Base-by-base conservation (phyloP, 2,888 invertebrate genomes). In the Orthosia gothica region DNA sequence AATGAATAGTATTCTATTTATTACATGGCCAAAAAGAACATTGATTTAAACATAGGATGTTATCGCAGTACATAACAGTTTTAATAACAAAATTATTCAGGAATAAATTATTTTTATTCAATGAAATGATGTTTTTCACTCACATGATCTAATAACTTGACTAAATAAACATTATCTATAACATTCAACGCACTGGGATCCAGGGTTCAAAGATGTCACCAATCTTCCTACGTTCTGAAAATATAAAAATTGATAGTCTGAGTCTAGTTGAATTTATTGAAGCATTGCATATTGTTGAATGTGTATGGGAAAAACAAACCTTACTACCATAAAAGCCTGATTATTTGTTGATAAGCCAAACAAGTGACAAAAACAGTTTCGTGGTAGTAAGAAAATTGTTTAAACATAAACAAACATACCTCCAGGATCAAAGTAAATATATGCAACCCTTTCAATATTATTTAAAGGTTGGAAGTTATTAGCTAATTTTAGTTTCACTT, bases 101-200 rank as follows among this genome's bases (percentile, higher is more conserved):
- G 55, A 83, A 86, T 87, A 87, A 87, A 84, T 84, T 78, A 82
- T 72, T 84, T 72, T 84, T 81, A 76, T 80, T 87, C 12, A 66
- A 81, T 76, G 62, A 74, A 83, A 65, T 58, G 40, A 59, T 61
- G 69, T 61, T 59, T 70, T 80, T 79, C 23, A 71, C 63, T 82
- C 47, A 77, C 70, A 81, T 77, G 69, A 66, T 79, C 85, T 84
- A 88, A 69, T 79, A 71, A 76, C 62, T 45, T 16, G 5, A 61
- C 78, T 82, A 83, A 75, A 61, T 54, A 70, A 76, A 4, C 70
- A 61, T 32, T 40, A 58, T 57, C 40, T 74, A 54, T 54, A 63
- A 52, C n/a, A 80, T 87, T 94, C 97, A 98, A 93, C 98, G 98
- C 86, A 98, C 95, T 81, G 98, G 98, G 63, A 96, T 92, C 98